Evolutionary conservation across 2,113 vertebrate genomes (phyloP).

Genomic region (Centropristis striata): DNA sequence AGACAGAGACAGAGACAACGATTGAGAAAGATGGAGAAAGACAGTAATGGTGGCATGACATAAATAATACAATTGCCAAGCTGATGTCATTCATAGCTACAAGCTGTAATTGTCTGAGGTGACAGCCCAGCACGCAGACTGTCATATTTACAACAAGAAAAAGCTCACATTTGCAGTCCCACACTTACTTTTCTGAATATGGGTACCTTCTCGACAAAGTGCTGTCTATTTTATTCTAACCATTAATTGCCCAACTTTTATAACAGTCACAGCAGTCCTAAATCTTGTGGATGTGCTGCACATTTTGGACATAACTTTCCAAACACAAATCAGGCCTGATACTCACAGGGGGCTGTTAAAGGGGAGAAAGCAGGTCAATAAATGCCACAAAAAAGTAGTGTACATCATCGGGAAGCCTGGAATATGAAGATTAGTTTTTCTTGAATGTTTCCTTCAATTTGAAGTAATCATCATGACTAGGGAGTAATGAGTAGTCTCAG

Average conservation of each 20-base stretch:
- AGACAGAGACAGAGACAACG: constrained; percentile 38
- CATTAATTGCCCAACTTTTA: not conserved
- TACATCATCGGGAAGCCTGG: too few species aligned
- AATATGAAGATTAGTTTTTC: too few species aligned
- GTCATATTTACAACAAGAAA: constrained; percentile 10
- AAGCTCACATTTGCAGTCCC: not conserved
- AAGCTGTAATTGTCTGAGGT: constrained; percentile 23
- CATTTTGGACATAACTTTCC: not conserved
- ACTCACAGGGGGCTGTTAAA: too few species aligned
- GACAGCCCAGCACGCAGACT: constrained; percentile 17
- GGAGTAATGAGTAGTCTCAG: too few species aligned
- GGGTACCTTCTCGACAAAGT: not conserved
- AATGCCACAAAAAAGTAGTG: too few species aligned
- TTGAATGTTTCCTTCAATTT: too few species aligned
- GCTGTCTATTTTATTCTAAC: not conserved
- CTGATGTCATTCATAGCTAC: constrained; percentile 49
- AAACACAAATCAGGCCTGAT: too few species aligned
- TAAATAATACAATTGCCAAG: constrained; percentile 56
- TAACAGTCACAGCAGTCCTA: not conserved
- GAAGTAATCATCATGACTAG: too few species aligned
- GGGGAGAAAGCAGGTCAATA: too few species aligned
- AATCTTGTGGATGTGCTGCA: not conserved
- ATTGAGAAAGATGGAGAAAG: constrained; percentile 37
- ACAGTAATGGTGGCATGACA: constrained; percentile 40
- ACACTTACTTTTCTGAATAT: constrained; percentile 28